Evolutionary conservation across 2,888 invertebrate genomes (phyloP), one percentile per base, ranked within the genome.

Genomic region (Nomada ruficornis): DNA sequence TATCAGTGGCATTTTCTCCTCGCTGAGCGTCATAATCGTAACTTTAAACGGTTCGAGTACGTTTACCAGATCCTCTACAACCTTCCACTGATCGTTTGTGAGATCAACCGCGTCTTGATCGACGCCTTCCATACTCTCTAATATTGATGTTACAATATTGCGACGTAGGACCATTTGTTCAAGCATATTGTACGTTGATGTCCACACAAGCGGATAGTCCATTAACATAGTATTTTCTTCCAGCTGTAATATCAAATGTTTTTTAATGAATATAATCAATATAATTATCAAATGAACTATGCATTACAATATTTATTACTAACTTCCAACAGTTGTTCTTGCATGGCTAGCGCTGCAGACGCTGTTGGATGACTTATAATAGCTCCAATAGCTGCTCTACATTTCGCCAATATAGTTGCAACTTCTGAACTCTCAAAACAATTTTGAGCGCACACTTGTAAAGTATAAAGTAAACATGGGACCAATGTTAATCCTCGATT

Each of bases 41-140:
- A 94, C 94, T 91, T 94, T 94, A 62, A 95, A 94, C 2, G 94
- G 94, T 63, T 94, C 94, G 2, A 95, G 90, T 15, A 94, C 94
- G 52, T 90, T 91, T 3, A 94, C 93, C 10, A 95, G 89, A 83
- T 94, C 94, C 60, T 93, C 93, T 10, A 94, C 89, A 7, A 94
- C 85, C 60, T 91, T 91, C 94, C 94, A 95, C 26, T 95, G 94
- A 0, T 94, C 92, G 1, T 91, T 89, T 5, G 90, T 89, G 2
- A 94, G 82, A 62, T 93, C 91, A 13, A 94, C 83, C 7, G 86
- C 79, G 7, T 92, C 92, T 20, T 92, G 92, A 83, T 94, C 93
- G 2, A 93, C 88, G 0, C 92, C 91, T 23, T 92, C 93, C 70
- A 93, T 89, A 63, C 91, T 91, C 15, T 93, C 93, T 7, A 94